Base-by-base conservation (phyloP, 2,797 vertebrate species). In the Allobates femoralis region DNA sequence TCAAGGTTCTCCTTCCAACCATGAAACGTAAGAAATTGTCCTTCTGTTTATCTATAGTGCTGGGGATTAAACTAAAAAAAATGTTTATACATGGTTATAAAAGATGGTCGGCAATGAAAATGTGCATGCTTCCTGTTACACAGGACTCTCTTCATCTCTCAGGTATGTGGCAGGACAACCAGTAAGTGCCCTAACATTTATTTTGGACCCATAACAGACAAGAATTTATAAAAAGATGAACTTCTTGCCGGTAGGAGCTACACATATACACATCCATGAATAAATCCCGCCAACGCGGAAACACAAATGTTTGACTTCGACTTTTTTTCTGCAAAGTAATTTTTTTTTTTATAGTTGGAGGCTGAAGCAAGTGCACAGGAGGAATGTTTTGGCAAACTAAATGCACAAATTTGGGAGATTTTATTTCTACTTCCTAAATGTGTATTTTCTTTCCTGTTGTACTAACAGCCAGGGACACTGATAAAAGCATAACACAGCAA, bases 381-480 rank as follows among this genome's bases (percentile, higher is more conserved):
- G 76, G 86, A 87, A 74, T 55, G 62, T 28, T 41, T 64, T 79
- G 86, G 75, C 67, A 84, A 62, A 23, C 41, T 41, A 15, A 67
- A 69, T 32, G 16, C 41, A 67, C 46, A 56, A 71, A 64, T 86
- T 79, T 76, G 30, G 73, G 41, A 62, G 53, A 79, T 73, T 83
- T 87, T 78, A 79, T 62, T 51, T 79, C 50, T 26, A 56, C 73
- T 86, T 81, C 79, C 85, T 86, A 67, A 66, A 86, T 62, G 55
- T 41, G 30, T 81, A 82, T 86, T 86, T 86, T 73, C 79, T 82
- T 86, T 86, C 85, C 79, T 86, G 85, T 80, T 86, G 50, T 67
- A 67, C 28, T 51, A 86, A 30, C 60, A 34, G 58, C 66, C 78
- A 50, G 51, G 69, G n/a, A 60, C 12, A 6, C 64, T 66, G 60